Evolutionary conservation across 2,797 vertebrate species (phyloP).

Genomic region (Vultur gryphus): DNA sequence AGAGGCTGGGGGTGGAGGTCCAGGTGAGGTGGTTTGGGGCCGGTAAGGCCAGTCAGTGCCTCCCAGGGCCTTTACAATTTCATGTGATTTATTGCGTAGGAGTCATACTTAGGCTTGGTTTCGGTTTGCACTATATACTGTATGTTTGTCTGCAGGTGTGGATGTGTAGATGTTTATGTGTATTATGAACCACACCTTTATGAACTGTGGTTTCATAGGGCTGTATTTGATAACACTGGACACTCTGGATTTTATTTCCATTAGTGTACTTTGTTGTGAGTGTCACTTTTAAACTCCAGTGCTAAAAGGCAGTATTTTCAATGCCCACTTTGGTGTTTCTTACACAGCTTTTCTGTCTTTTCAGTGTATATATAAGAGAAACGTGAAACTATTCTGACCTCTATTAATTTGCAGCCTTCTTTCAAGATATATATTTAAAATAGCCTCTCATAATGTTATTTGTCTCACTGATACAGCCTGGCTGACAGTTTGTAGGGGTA

Average conservation of each 20-base stretch:
- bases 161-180: neutral
- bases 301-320: neutral
- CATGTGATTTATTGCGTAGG: neutral
- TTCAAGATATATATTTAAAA: neutral
- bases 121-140: neutral
- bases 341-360: neutral
- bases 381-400: neutral
- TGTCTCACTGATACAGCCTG: constrained; percentile 5
- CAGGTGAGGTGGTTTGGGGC: neutral
- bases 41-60: neutral
- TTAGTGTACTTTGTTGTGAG: neutral
- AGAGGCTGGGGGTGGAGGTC: neutral
- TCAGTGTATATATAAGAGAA: neutral
- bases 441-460: neutral
- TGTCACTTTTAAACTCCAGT: neutral
- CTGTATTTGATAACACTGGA: neutral
- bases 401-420: neutral
- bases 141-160: neutral
- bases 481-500: constrained; percentile 32
- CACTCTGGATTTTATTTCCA: neutral
- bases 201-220: neutral
- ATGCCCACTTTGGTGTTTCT: neutral
- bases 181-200: neutral
- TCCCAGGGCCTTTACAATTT: neutral
- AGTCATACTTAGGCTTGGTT: neutral